Percentiles rank a stretch among this genome's conserved stretches.
These are phyloP conservation scores for Cenopis cana DNA, from an alignment of 2,888 invertebrate genomes.

Conservation along the genomic window DNA sequence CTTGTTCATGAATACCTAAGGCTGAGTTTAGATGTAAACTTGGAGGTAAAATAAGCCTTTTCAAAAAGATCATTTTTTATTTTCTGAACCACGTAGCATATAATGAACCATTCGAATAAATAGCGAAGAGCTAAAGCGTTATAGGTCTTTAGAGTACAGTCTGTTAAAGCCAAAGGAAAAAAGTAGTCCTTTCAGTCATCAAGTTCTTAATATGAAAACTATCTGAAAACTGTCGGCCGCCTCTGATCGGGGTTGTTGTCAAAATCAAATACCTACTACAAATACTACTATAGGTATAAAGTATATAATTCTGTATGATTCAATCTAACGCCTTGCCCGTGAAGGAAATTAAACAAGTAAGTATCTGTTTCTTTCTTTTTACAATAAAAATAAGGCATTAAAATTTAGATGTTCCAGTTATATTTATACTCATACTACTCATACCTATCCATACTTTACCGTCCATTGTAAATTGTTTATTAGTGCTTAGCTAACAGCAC, in stretches of 20 bases:
- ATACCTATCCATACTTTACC: too few species aligned
- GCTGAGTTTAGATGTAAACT: neutral
- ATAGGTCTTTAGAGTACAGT: neutral
- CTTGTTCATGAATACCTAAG: neutral
- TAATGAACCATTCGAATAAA: slow-evolving; percentile 47
- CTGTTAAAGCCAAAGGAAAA: neutral
- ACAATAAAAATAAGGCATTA: too few species aligned
- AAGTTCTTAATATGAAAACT: neutral
- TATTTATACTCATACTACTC: too few species aligned
- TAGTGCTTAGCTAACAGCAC: neutral
- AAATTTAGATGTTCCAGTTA: too few species aligned
- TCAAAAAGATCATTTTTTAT: slow-evolving; percentile 4
- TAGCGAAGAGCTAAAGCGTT: slow-evolving; percentile 38
- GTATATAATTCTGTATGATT: too few species aligned
- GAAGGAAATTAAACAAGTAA: too few species aligned
- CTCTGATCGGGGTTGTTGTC: neutral
- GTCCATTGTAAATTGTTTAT: neutral
- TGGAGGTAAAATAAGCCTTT: neutral
- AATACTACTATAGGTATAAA: too few species aligned
- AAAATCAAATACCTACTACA: too few species aligned
- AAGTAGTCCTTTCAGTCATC: neutral
- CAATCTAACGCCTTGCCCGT: too few species aligned
- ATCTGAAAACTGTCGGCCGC: neutral
- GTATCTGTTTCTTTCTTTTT: too few species aligned
- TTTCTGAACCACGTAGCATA: slow-evolving; percentile 41